Conservation (phyloP, 2,888 invertebrate genomes). For the Dusona sp. region DNA sequence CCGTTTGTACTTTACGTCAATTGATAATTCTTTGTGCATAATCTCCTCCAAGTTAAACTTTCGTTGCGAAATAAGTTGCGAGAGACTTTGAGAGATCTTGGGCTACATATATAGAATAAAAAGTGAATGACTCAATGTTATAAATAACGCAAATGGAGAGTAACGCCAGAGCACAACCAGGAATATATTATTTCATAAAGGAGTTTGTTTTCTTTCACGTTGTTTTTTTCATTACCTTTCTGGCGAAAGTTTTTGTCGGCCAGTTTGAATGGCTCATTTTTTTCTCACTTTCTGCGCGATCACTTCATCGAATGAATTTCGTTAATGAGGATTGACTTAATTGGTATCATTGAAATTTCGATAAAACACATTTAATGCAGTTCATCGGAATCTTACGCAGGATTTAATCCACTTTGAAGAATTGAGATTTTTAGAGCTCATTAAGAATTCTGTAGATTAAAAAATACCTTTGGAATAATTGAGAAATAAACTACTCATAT, state of each 20-base stretch:
- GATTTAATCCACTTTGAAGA: neutral
- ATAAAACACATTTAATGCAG: neutral
- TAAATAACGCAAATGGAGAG: conserved; percentile 27
- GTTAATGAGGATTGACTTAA: neutral
- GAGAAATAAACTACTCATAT: no score
- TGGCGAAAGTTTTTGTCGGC: conserved; percentile 23
- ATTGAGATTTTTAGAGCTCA: neutral
- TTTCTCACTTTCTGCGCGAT: neutral
- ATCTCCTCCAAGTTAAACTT: conserved; percentile 11
- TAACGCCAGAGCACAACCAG: neutral
- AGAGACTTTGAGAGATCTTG: conserved; percentile 25
- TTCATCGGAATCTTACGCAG: neutral
- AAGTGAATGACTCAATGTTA: conserved; percentile 12
- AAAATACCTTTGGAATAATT: no score
- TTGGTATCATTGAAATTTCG: neutral
- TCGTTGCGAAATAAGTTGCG: conserved; percentile 39
- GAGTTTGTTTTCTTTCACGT: neutral
- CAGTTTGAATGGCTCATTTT: neutral
- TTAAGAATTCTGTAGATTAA: neutral
- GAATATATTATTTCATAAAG: conserved; percentile 21
- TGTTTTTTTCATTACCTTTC: neutral
- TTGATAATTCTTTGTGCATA: neutral
- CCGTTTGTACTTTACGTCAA: neutral
- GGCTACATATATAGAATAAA: neutral
- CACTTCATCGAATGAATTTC: neutral